These are phyloP conservation scores for Drosophila kuntzei DNA, from an alignment of 2,888 invertebrate genomes.

Conservation along the genomic window DNA sequence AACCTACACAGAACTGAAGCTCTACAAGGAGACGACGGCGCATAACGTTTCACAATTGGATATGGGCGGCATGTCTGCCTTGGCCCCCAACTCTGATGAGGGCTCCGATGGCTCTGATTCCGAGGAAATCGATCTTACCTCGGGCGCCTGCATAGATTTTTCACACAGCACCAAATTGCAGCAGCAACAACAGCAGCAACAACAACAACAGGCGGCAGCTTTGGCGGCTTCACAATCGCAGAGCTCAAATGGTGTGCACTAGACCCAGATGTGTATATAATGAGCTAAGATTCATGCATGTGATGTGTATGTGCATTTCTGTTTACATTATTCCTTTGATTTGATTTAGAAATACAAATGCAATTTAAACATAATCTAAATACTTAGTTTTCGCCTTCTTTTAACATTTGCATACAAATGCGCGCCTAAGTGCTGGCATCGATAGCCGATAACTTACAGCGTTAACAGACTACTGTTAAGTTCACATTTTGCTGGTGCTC, in stretches of 20 bases:
- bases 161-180: conserved; percentile 83
- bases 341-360: conserved; percentile 58
- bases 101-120: conserved; percentile 85
- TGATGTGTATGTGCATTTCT: conserved; percentile 46
- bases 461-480: conserved; percentile 8
- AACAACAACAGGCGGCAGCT: conserved; percentile 36
- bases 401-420: conserved; percentile 18
- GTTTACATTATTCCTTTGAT: conserved; percentile 23
- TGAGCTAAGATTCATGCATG: conserved; percentile 32
- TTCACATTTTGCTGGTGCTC: background rate
- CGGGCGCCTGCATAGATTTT: conserved; percentile 85
- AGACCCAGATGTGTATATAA: conserved; percentile 38
- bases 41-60: conserved; percentile 62
- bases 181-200: conserved; percentile 40
- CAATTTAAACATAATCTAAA: conserved; percentile 23
- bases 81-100: conserved; percentile 81
- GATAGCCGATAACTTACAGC: background rate
- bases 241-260: conserved; percentile 55
- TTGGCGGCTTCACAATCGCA: conserved; percentile 41
- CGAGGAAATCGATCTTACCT: conserved; percentile 85
- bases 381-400: background rate
- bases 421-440: background rate
- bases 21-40: conserved; percentile 81
- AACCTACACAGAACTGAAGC: conserved; percentile 85
- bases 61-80: conserved; percentile 70